Conservation (phyloP, 2,888 invertebrate species). For the Thymelicus lineola region DNA sequence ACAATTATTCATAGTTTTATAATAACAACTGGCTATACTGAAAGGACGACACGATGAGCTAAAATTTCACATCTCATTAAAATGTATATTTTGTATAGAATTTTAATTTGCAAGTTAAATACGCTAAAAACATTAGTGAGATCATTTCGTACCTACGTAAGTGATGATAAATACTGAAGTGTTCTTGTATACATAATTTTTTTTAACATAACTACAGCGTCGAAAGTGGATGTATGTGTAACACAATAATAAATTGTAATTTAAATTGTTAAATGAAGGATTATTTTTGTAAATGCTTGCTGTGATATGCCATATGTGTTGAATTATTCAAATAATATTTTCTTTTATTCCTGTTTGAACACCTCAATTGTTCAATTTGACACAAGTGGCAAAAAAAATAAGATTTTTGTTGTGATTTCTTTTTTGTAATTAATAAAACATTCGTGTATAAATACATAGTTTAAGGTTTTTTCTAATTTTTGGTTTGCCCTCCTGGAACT, state of each 20-base stretch:
- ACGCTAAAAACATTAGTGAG: no score
- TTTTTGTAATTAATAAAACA: slow-evolving; percentile 44
- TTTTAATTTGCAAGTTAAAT: neutral
- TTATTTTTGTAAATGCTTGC: slow-evolving; percentile 50
- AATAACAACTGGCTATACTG: neutral
- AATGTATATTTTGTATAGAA: neutral
- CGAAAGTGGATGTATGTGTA: slow-evolving; percentile 1
- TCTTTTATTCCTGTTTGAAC: neutral
- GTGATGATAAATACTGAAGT: neutral
- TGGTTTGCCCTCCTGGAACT: neutral
- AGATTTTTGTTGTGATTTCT: slow-evolving; percentile 46
- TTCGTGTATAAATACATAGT: slow-evolving; percentile 48
- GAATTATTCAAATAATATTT: slow-evolving; percentile 19
- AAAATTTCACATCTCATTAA: neutral
- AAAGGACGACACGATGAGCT: no score
- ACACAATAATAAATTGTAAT: slow-evolving; percentile 23
- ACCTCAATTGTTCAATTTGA: slow-evolving; percentile 26
- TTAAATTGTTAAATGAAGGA: slow-evolving; percentile 25
- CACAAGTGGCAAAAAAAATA: slow-evolving; percentile 45
- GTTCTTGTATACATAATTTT: neutral
- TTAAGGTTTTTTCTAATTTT: slow-evolving; percentile 36
- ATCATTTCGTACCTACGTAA: no score
- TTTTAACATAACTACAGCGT: neutral
- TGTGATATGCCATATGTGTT: slow-evolving; percentile 53
- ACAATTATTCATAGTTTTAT: neutral